Evolutionary conservation across 2,797 vertebrate genomes (phyloP).

Genomic region (Molossus alvarezi): DNA sequence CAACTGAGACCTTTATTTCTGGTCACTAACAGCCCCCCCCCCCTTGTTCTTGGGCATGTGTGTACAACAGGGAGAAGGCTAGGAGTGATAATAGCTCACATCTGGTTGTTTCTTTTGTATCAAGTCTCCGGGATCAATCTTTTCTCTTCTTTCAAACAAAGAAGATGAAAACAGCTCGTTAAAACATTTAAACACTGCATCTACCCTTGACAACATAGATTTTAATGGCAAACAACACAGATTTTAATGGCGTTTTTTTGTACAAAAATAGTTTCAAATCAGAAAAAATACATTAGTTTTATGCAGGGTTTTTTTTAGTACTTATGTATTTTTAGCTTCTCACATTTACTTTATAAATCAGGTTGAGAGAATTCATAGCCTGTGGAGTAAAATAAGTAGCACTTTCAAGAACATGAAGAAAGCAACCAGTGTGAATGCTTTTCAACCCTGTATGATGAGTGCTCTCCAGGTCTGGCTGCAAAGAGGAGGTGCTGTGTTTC

Average conservation of each 20-base stretch:
- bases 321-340: conserved; percentile 72
- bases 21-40: not conserved
- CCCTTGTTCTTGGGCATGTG: not conserved
- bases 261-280: conserved; percentile 77
- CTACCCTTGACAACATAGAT: conserved; percentile 81
- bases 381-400: conserved; percentile 65
- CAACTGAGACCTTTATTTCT: conserved; percentile 24
- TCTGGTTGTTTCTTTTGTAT: conserved; percentile 61
- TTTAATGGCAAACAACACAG: conserved; percentile 83
- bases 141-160: conserved; percentile 70
- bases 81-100: conserved; percentile 68
- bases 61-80: not conserved
- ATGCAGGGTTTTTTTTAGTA: conserved; percentile 56
- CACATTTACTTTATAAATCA: conserved; percentile 63
- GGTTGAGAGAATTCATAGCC: conserved; percentile 41
- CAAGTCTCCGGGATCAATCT: conserved; percentile 72
- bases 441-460: conserved; percentile 49
- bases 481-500: not conserved
- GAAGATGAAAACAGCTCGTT: conserved; percentile 87
- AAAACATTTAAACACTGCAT: conserved; percentile 82
- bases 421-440: conserved; percentile 53
- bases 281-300: conserved; percentile 78
- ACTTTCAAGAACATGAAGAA: conserved; percentile 66
- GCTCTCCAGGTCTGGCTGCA: conserved; percentile 22
- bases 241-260: conserved; percentile 82